Base-by-base conservation (phyloP, 2,888 invertebrate species). In the Kuschelorhynchus macadamiae region DNA sequence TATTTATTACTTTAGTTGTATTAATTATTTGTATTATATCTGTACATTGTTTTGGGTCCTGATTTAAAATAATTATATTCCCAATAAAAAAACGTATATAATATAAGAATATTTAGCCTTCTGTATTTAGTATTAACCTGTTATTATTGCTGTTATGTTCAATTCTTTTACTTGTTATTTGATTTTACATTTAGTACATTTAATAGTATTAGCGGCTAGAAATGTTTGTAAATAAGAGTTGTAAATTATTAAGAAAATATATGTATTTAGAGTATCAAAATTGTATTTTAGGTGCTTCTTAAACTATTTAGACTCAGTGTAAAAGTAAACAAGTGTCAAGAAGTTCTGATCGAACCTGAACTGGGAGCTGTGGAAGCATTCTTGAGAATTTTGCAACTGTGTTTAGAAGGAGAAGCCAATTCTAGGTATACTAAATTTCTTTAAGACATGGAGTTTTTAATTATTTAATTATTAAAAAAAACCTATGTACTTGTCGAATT, bases 241-340 rank as follows among this genome's bases (percentile, higher is more conserved):
- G n/a, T n/a, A n/a, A n/a, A n/a, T n/a, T n/a, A n/a, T n/a, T n/a
- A n/a, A n/a, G n/a, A n/a, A n/a, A n/a, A n/a, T n/a, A n/a, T n/a
- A n/a, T n/a, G n/a, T n/a, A n/a, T 30, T 30, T 30, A 7, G 30
- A 30, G 30, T 30, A 30, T 30, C 30, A 12, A 1, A 41, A 20
- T 49, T 41, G n/a, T 39, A 47, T 55, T 65, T 47, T 49, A 65
- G 66, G 97, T 98, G 0, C 86, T 98, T 33, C 86, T 98, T 41
- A 97, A 97, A 79, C 85, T 98, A 73, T 92, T 98, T 82, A 88
- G 93, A 57, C 89, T 96, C 76, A 95, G 96, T 81, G 92, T 96
- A 55, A 97, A 97, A 86, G 94, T 95, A 47, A 90, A 92, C 44
- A 90, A 90, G 69, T 96, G 97, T 83, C 93, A 97, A 81, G 91